Evolutionary conservation across 1,140 invertebrate genomes (phyloP), one percentile per base, ranked within the genome.

Genomic region (Drosophila navojoa): DNA sequence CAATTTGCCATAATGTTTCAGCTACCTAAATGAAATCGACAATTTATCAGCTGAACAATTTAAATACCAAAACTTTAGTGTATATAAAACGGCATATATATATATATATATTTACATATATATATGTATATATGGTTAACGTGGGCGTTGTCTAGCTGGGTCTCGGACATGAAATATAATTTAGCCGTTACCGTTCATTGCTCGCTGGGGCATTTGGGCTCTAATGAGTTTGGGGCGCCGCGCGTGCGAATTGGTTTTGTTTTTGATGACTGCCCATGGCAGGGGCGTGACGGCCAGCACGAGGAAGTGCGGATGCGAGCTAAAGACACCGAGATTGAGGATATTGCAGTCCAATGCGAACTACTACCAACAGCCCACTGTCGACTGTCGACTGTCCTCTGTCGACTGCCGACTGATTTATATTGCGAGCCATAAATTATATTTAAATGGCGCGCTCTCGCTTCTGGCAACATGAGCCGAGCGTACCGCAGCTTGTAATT

Each of bases 361-460:
- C 49, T 35, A 44, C 47, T 22, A 29, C 44, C 60, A 42, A 72
- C 67, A 71, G 73, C 22, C 47, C 16, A 15, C 25, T 15, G 50
- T 6, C 60, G 15, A 16, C 38, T 15, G 47, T 22, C 29, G 25
- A 44, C 27, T 29, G 40, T 16, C 60, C 15, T 16, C 38, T 15
- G 47, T 15, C 29, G 45, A 52, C 27, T 29, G 40, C 22, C 57
- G 54, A 73, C 74, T 79, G 77, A 79, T 79, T 79, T 79, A 79
- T 79, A 77, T 77, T 50, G 54, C 50, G 38, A 68, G 50, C 64
- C 59, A 73, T 79, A 79, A 79, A 79, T 79, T 79, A 79, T 79
- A 79, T 73, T 76, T 60, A 79, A 79, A 79, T 74, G 74, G 44
- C 54, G 71, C 38, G 47, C 27, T 72, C 49, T 72, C 45, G 55